Evolutionary conservation across 2,888 invertebrate species (phyloP).

Genomic region (Xestia rhomboidea): DNA sequence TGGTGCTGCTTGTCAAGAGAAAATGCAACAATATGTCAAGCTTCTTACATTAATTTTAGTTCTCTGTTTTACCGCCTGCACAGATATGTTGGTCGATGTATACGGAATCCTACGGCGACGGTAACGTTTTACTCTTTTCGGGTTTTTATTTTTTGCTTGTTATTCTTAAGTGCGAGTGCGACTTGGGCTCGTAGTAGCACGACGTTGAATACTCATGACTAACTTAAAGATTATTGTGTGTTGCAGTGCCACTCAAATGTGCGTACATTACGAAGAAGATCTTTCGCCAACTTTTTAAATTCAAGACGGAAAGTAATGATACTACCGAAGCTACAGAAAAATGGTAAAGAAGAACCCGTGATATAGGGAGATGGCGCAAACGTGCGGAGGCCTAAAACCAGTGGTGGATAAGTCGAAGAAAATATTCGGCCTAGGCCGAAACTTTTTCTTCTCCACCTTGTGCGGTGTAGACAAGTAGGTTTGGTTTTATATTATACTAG

Average conservation of each 20-base stretch:
- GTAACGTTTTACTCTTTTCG: slow-evolving; percentile 1
- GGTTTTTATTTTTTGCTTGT: slow-evolving; percentile 21
- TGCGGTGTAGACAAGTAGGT: background rate
- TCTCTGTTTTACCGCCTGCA: background rate
- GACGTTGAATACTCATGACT: slow-evolving; percentile 69
- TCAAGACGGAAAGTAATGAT: slow-evolving; percentile 30
- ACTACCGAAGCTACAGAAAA: slow-evolving; percentile 41
- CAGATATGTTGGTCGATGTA: background rate
- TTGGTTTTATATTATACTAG: background rate
- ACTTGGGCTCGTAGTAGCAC: slow-evolving; percentile 75
- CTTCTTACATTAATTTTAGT: background rate
- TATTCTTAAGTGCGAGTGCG: slow-evolving; percentile 31
- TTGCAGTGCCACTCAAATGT: slow-evolving; percentile 38
- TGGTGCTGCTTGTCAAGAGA: background rate
- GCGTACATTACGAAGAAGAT: slow-evolving; percentile 32
- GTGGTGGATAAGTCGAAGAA: slow-evolving; percentile 11
- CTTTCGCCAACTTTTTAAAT: slow-evolving; percentile 41
- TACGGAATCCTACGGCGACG: slow-evolving; percentile 24
- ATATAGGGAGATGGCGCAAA: slow-evolving; percentile 31
- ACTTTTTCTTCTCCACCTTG: slow-evolving; percentile 2
- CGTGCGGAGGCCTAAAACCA: slow-evolving; percentile 10
- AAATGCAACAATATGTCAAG: background rate
- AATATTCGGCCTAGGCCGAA: slow-evolving; percentile 25
- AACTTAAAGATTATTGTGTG: slow-evolving; percentile 54
- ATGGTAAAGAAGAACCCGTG: background rate